phyloP scores from a whole-genome alignment of 1,140 invertebrate species.

The Augochlora pura region DNA sequence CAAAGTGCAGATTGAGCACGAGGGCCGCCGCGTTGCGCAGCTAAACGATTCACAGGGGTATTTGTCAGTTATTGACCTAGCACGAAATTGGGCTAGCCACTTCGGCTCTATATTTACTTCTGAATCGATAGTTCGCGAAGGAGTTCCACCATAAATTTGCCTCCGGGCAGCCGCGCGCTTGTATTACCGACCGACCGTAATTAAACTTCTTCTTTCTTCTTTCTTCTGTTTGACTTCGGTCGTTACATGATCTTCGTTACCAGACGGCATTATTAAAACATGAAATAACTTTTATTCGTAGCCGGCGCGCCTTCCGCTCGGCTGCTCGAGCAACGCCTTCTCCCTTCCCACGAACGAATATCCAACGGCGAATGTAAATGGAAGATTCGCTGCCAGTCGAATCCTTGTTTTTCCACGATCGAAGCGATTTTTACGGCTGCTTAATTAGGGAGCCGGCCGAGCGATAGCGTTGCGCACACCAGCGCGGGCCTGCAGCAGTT shows the following conservation, averaged over 20 bases:
- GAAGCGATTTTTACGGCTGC: background rate
- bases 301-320: background rate
- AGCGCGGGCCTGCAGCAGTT: background rate
- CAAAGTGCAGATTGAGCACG: no score
- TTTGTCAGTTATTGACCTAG: background rate
- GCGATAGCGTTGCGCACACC: no score
- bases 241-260: background rate
- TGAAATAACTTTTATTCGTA: background rate
- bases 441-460: background rate
- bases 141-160: background rate
- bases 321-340: background rate
- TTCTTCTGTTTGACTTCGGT: background rate
- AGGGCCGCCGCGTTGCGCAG: background rate
- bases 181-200: background rate
- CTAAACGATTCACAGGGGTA: background rate
- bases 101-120: conserved; percentile 4
- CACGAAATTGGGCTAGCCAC: background rate
- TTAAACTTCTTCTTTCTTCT: background rate
- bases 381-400: background rate
- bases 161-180: background rate
- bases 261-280: background rate
- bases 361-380: background rate
- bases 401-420: background rate
- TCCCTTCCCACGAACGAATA: no score
- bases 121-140: background rate